Evolutionary conservation across 2,113 vertebrate genomes (phyloP), one percentile per base, ranked within the genome.

Genomic region (Sinocyclocheilus anshuiensis): DNA sequence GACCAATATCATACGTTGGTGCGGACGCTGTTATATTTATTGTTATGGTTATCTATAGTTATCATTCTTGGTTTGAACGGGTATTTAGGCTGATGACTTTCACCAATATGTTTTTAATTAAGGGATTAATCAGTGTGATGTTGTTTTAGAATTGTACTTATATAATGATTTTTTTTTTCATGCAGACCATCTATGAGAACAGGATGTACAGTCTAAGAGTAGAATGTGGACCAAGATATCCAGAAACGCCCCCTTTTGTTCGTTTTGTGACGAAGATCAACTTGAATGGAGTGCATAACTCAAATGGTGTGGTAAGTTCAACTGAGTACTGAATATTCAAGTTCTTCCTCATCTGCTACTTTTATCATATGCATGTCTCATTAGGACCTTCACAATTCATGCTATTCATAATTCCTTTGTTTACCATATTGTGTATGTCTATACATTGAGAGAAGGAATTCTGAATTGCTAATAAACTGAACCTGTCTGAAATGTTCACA

Each of bases 131-230:
- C 42, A 45, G 42, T 10, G 42, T 45, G 10, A 53, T 53, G 1
- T 48, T 48, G 11, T 39, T 36, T 36, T 36, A 8, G 48, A 50
- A 53, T 53, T 53, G 4, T 5, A 53, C 15, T 16, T 50, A 1
- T 13, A 4, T 50, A 13, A 50, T 50, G 1, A 12, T 48, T 48
- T 4, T 53, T 53, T 53, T 53, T 53, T 53, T 53, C 29, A 22
- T 88, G 91, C 95, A 99, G 98, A 99, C 98, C 86, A 96, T 96
- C 91, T 99, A 97, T 93, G 98, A 99, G 94, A 97, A 97, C 95
- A 96, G 97, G 94, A 99, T 99, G 96, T 99, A 99, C 96, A 97
- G 97, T 94, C 96, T 99, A 95, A 97, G 97, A 95, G 96, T 99
- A 94, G 98, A 99, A 94, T 99, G 98, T 95, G 98, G 98, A 85